Percentiles rank a stretch among this genome's conserved stretches.
Conservation (phyloP, 2,113 vertebrate species). For the Falcunculus frontatus region DNA sequence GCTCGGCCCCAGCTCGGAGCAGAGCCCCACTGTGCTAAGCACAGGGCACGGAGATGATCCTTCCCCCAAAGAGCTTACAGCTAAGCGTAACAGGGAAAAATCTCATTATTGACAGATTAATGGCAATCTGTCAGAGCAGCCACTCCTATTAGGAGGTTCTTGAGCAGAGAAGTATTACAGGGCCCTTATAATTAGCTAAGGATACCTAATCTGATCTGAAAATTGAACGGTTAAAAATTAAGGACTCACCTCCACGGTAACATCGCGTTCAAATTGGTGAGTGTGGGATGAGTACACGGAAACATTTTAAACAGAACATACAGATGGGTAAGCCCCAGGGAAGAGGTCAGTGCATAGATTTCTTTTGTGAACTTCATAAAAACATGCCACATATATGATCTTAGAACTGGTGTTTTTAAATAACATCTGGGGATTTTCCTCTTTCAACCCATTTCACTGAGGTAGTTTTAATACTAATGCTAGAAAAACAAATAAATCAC, state of each 20-base stretch:
- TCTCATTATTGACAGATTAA: constrained; percentile 60
- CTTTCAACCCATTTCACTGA: neutral
- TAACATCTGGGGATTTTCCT: neutral
- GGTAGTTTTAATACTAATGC: neutral
- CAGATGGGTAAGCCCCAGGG: neutral
- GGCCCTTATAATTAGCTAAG: neutral
- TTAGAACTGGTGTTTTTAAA: neutral
- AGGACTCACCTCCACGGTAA: neutral
- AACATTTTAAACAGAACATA: neutral
- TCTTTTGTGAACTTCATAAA: neutral
- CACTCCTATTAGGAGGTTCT: neutral
- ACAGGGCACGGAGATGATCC: constrained; percentile 14
- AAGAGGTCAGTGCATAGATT: neutral
- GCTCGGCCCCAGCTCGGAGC: fast-evolving
- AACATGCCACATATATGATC: neutral
- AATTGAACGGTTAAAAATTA: neutral
- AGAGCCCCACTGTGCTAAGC: neutral
- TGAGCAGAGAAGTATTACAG: neutral
- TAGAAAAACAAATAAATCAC: neutral
- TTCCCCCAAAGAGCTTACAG: constrained; percentile 34
- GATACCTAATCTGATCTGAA: neutral
- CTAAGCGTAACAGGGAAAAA: constrained; percentile 8
- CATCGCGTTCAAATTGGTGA: neutral
- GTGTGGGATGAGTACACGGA: neutral
- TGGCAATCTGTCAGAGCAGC: constrained; percentile 35